Evolutionary conservation across 1,140 invertebrate species (phyloP).

Genomic region (Zaprionus taronus): DNA sequence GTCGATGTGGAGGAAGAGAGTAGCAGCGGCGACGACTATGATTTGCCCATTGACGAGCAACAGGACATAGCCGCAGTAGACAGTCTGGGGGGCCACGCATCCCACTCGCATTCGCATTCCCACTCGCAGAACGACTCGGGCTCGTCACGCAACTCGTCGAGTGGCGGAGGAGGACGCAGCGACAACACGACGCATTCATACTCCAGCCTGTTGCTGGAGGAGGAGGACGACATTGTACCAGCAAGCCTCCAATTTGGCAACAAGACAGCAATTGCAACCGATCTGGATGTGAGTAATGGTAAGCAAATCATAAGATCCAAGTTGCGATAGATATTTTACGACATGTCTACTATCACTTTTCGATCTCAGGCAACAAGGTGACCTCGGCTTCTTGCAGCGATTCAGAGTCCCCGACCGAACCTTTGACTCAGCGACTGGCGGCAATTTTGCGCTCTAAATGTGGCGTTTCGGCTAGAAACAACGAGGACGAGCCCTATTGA

Average conservation of each 20-base stretch:
- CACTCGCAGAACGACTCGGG: slow-evolving; percentile 73
- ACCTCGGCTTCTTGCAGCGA: slow-evolving; percentile 85
- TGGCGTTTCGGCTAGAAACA: slow-evolving; percentile 61
- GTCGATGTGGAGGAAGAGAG: slow-evolving; percentile 72
- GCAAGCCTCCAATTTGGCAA: slow-evolving; percentile 64
- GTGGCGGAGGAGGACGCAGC: slow-evolving; percentile 74
- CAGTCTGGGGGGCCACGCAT: slow-evolving; percentile 35
- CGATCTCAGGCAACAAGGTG: slow-evolving; percentile 80
- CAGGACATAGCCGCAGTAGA: slow-evolving; percentile 57
- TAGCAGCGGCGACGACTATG: slow-evolving; percentile 75
- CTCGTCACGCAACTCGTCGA: slow-evolving; percentile 79
- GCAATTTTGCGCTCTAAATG: slow-evolving; percentile 85
- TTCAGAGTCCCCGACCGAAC: slow-evolving; percentile 87
- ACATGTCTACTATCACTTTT: background rate
- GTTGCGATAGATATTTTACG: background rate
- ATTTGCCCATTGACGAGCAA: slow-evolving; percentile 74
- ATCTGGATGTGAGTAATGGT: slow-evolving; percentile 80
- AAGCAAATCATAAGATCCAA: background rate
- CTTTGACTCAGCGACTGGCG: slow-evolving; percentile 86
- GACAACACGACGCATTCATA: slow-evolving; percentile 84
- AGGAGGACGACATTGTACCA: slow-evolving; percentile 81
- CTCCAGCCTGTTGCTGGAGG: slow-evolving; percentile 81
- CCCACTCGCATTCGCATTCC: slow-evolving; percentile 61
- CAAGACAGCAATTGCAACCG: slow-evolving; percentile 51
- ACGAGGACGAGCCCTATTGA: slow-evolving; percentile 60